Conservation (phyloP, 2,113 vertebrate genomes). For the Motacilla tschutschensis region DNA sequence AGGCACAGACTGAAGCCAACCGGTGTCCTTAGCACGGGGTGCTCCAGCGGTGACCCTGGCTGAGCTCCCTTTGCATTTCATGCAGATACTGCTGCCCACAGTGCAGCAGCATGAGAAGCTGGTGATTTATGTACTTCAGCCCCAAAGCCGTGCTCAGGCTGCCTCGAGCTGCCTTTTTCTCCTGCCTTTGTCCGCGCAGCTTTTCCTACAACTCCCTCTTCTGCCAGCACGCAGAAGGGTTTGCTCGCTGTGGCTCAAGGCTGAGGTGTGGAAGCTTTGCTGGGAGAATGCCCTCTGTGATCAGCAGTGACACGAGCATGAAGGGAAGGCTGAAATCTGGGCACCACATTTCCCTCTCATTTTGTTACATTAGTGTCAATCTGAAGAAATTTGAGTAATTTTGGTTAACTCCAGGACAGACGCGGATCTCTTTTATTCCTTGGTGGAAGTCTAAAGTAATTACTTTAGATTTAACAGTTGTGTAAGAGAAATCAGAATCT, state of each 20-base stretch:
- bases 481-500: slow-evolving; percentile 12
- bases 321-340: slow-evolving; percentile 9
- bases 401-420: not conserved
- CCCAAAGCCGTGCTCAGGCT: not conserved
- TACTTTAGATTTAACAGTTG: not conserved
- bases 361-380: slow-evolving; percentile 28
- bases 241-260: not conserved
- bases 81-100: not conserved
- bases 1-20: not conserved
- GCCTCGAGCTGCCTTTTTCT: not conserved
- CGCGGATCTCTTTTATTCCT: slow-evolving; percentile 12
- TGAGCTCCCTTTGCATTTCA: not conserved
- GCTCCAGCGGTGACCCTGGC: not conserved
- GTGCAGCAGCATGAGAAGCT: not conserved
- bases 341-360: slow-evolving; percentile 10
- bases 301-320: fast-evolving
- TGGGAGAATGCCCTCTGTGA: not conserved
- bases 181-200: slow-evolving; percentile 20
- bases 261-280: not conserved
- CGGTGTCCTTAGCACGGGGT: fast-evolving
- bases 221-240: slow-evolving; percentile 51
- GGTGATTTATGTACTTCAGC: not conserved
- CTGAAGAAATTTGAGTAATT: not conserved
- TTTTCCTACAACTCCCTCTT: slow-evolving; percentile 72
- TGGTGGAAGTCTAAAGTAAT: slow-evolving; percentile 36